Evolutionary conservation across 2,888 invertebrate genomes (phyloP), one percentile per base, ranked within the genome.

Genomic region (Agrochola macilenta): DNA sequence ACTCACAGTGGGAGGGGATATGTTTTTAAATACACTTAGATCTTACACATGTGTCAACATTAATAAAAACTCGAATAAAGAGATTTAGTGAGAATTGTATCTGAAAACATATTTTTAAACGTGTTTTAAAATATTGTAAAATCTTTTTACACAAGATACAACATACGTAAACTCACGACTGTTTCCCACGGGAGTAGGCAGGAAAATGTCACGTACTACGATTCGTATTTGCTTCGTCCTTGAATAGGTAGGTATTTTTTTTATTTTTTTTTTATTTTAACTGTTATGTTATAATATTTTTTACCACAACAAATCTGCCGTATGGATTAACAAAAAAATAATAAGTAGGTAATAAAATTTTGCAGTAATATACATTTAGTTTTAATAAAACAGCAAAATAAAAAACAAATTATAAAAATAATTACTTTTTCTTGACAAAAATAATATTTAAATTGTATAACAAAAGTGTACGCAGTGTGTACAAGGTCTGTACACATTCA

Each of bases 401-500:
- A 14, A 30, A 30, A 30, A 30, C 30, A 30, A 30, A 30, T 30
- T 30, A 30, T 14, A 23, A 69, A 1, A n/a, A 54, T 20, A 20
- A 7, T 11, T 23, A 9, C 2, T 5, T 35, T n/a, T 2, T 17
- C 14, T 35, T 57, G 20, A 2, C n/a, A 39, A 63, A 69, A 83
- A 71, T 73, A 79, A 74, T 79, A 76, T 71, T 81, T 26, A 71
- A 72, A 78, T 78, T 11, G 14, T 60, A 39, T 3, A 61, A 23
- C 58, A 17, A 74, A 80, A 84, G 71, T 58, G 20, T 17, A 0
- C 76, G 68, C 11, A 79, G 78, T 89, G 20, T 89, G 89, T 81
- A 87, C 89, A n/a, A 26, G 7, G 75, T 71, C 80, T 70, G 87
- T 88, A 88, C 83, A 89, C 88, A 89, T 89, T 89, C 89, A 89